phyloP scores from a whole-genome alignment of 2,797 vertebrate species.

The Neosilurus mollespiculum region DNA sequence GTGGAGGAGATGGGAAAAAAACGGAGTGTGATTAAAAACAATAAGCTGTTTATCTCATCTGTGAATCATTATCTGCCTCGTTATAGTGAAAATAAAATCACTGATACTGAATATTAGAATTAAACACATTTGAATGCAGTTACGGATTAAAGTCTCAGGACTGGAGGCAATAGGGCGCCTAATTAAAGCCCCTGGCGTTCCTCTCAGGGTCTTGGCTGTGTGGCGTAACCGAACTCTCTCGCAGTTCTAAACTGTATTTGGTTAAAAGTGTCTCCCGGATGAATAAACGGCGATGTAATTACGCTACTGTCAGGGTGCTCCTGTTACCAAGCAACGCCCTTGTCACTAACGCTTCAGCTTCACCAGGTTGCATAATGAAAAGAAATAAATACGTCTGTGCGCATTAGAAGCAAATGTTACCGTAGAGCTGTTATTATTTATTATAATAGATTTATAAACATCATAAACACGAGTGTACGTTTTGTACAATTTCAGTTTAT shows the following conservation, averaged over 20 bases:
- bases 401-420: not conserved
- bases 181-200: not conserved
- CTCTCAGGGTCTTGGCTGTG: not conserved
- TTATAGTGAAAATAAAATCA: not conserved
- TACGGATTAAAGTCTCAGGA: not conserved
- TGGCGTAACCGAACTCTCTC: not conserved
- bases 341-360: conserved; percentile 1
- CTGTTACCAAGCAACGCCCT: conserved; percentile 16
- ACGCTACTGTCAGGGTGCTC: not conserved
- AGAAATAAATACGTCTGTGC: conserved; percentile 11
- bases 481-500: not conserved
- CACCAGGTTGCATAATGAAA: not conserved
- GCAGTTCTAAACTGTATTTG: not conserved
- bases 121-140: not conserved
- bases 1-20: not conserved
- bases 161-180: not conserved
- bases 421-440: not conserved
- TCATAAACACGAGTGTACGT: too few relatives aligned
- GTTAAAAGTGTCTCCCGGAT: not conserved
- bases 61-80: not conserved
- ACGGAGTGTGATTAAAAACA: not conserved
- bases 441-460: not conserved
- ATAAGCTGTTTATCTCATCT: not conserved
- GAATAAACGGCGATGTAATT: conserved; percentile 24
- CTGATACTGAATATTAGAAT: not conserved